Percentiles rank a stretch among this genome's conserved stretches.
Evolutionary conservation across 2,113 vertebrate genomes (phyloP).

Genomic region (Osmerus eperlanus): DNA sequence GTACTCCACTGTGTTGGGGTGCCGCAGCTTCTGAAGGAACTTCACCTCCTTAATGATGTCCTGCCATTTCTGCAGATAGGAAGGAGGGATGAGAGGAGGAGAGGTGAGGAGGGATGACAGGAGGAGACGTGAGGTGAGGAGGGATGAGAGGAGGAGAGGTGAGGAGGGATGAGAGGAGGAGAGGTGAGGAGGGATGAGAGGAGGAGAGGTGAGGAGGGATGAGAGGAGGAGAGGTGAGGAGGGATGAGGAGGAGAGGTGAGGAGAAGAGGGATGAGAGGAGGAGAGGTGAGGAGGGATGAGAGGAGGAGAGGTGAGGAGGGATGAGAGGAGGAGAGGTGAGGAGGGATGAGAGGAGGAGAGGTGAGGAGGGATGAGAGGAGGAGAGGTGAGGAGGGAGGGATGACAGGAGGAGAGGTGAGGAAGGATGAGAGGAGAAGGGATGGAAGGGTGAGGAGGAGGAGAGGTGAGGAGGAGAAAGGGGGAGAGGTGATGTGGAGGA

Average conservation of each 20-base stretch:
- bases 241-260: neutral
- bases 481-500: neutral
- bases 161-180: neutral
- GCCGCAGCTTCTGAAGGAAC: constrained; percentile 88
- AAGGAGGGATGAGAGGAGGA: neutral
- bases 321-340: neutral
- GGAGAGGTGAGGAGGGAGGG: neutral
- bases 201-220: neutral
- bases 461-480: neutral
- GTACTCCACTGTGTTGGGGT: constrained; percentile 92
- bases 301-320: neutral
- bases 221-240: neutral
- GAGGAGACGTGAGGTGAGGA: neutral
- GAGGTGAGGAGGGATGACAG: neutral
- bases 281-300: neutral
- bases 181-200: neutral
- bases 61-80: constrained; percentile 83
- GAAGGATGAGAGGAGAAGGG: neutral
- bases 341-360: neutral
- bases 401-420: too few species aligned
- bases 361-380: neutral
- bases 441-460: neutral
- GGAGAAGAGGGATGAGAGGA: too few species aligned
- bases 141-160: neutral
- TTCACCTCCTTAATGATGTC: constrained; percentile 94